These are phyloP conservation scores for Percina caprodes DNA, from an alignment of 2,113 vertebrate genomes.

Conservation along the genomic window DNA sequence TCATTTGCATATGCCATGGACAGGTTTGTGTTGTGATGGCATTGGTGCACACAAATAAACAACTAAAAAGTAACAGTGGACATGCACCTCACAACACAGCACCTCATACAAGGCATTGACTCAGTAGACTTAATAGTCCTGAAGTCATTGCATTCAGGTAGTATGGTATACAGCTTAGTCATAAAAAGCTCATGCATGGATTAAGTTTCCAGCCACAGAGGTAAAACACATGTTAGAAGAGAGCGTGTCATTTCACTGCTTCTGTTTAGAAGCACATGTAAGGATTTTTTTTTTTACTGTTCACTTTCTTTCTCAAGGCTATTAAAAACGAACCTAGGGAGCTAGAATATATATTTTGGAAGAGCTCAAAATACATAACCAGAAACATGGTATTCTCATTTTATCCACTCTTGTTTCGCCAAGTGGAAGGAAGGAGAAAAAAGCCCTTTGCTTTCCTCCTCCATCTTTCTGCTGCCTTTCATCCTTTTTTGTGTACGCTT, in stretches of 20 bases:
- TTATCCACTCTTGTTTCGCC: conserved; percentile 25
- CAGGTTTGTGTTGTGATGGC: background rate
- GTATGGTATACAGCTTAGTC: conserved; percentile 27
- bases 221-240: conserved; percentile 50
- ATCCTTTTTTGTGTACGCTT: conserved; percentile 16
- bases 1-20: background rate
- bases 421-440: background rate
- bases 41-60: background rate
- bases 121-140: background rate
- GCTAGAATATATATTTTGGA: background rate
- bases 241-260: conserved; percentile 39
- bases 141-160: conserved; percentile 5
- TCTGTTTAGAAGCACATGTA: conserved; percentile 46
- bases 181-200: conserved; percentile 52
- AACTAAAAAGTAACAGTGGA: background rate
- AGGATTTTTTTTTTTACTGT: conserved; percentile 27
- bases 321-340: background rate
- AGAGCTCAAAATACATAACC: conserved; percentile 34
- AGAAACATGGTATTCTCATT: conserved; percentile 58
- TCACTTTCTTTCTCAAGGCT: conserved; percentile 14
- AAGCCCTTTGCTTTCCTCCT: conserved; percentile 4
- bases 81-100: background rate
- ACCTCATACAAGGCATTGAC: background rate
- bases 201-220: conserved; percentile 51
- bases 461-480: conserved; percentile 6